Base-by-base conservation (phyloP, 2,797 vertebrate species). In the Hozukius guyotensis region DNA sequence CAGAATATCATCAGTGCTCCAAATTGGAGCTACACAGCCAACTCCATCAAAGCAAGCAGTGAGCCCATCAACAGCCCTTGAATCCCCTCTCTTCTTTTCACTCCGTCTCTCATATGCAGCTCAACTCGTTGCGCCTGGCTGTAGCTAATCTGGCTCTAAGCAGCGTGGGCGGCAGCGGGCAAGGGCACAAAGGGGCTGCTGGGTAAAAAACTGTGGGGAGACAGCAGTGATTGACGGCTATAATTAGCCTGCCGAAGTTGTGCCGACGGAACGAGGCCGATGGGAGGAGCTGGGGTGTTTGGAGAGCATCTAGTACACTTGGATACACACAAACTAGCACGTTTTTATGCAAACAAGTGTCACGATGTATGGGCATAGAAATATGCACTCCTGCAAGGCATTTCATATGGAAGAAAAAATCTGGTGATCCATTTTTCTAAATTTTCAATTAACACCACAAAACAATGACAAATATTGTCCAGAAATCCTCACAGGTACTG, bases 191-290 rank as follows among this genome's bases (percentile, higher is more conserved):
- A 90, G 87, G 80, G 88, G 85, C 75, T 87, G 81, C 79, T 85
- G 87, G 84, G 85, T 75, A 85, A 77, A 85, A 87, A 89, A 80
- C 73, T 75, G 88, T 72, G 76, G 74, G 84, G 84, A 91, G 91
- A 93, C 89, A 63, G 85, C 56, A 27, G 70, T 94, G 94, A 95
- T 94, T 94, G 95, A 94, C 94, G 73, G 91, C 86, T 86, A 88
- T 94, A 95, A 95, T 95, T 94, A 92, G 88, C 84, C 72, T 38
- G 84, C 88, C 85, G 83, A 91, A 92, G 92, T 88, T 89, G 85
- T 82, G 83, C 75, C 57, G 84, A 88, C 29, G 71, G 88, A 94
- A 92, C 72, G 59, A 91, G 92, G 88, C 86, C 64, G 80, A 88
- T 81, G 83, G 92, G 88, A 93, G 93, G 92, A 89, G 87, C 65